Evolutionary conservation across 2,888 invertebrate genomes (phyloP).

Genomic region (Piscicola geometra): DNA sequence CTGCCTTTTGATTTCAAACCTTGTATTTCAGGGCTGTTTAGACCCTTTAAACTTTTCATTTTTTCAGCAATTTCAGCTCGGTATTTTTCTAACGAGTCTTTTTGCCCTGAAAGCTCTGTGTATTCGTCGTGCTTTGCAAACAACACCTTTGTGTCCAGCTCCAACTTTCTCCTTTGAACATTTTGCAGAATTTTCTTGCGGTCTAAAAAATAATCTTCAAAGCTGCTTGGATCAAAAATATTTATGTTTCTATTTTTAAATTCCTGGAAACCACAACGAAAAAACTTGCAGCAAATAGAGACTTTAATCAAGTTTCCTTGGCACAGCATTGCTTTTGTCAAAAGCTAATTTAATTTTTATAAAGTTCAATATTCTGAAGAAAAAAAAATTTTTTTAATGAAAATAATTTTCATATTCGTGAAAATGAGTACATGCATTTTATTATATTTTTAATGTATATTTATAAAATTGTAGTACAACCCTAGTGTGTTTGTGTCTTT

Average conservation of each 20-base stretch:
- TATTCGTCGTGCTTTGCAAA: not conserved
- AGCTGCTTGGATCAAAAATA: constrained; percentile 6
- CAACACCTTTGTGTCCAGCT: not conserved
- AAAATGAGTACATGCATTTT: too few species aligned
- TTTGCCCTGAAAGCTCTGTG: not conserved
- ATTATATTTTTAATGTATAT: too few species aligned
- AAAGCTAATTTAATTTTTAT: not conserved
- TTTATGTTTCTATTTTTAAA: not conserved
- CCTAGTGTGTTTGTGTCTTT: not conserved
- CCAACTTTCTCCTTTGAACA: not conserved
- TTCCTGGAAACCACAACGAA: not conserved
- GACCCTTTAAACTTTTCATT: not conserved
- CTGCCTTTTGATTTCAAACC: not conserved
- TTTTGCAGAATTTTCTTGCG: not conserved
- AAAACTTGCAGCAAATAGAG: not conserved
- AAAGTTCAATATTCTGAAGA: not conserved
- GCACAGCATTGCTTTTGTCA: constrained; percentile 3
- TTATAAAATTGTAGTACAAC: not conserved
- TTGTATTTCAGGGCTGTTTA: not conserved
- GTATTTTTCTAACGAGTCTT: not conserved
- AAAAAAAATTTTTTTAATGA: not conserved
- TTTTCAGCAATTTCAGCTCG: not conserved
- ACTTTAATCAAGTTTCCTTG: too few species aligned
- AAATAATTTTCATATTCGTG: not conserved
- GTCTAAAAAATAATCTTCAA: constrained; percentile 11